Base-by-base conservation (phyloP, 1,140 invertebrate genomes). In the Drosophila auraria region DNA sequence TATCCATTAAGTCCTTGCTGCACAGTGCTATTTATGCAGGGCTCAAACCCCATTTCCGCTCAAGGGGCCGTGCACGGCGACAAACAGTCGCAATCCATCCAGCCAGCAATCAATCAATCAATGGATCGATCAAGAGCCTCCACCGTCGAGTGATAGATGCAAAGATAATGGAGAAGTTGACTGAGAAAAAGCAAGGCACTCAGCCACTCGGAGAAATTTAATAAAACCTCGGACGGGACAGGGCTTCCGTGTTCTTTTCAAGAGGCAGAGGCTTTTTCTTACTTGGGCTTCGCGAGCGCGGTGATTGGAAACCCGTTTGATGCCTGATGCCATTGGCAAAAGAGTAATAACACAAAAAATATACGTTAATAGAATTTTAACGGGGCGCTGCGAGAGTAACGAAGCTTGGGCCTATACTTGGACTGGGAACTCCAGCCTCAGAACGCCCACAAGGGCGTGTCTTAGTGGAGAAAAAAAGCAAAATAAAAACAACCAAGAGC, bases 351-450 rank as follows among this genome's bases (percentile, higher is more conserved):
- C 40, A 65, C 38, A 49, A 54, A 80, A 79, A 82, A 69, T 72
- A 74, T 38, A 59, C 49, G 78, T 73, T 81, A 87, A 87, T 87
- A 87, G 86, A 87, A 90, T 87, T 75, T 87, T 84, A 89, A 83
- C 84, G 83, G 70, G 27, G 56, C 42, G 36, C 27, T 53, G 23
- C 23, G 54, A 49, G 30, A 23, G 53, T 20, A 54, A 17, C 36
- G 60, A 38, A 50, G 70, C 44, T 33, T 33, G 30, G 14, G 30
- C 8, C 33, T 38, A 36, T 4, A 17, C 25, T 20, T 15, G 36
- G 27, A n/a, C 36, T 23, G 3, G 11, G 36, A 53, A 58, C 47
- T 47, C 57, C 5, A 2, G 20, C 44, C 60, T 47, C 17, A 44
- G 30, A 75, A 74, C 42, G 44, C 65, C 65, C 51, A 64, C 45